Evolutionary conservation across 2,113 vertebrate species (phyloP).

Genomic region (Haemorhous mexicanus): DNA sequence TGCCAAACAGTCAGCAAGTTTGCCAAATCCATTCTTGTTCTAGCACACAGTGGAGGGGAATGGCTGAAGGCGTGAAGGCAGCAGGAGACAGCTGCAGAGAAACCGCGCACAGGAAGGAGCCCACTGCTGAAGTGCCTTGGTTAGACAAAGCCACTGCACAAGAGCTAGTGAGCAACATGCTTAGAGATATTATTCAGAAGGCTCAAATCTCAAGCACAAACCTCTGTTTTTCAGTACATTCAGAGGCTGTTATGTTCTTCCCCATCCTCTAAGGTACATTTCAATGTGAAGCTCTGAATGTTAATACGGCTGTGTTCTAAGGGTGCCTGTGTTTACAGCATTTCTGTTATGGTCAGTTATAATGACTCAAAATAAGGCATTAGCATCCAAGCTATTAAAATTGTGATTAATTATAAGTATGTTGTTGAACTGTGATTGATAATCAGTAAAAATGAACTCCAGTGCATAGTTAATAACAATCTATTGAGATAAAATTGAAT

Average conservation of each 20-base stretch:
- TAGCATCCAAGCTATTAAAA: not conserved
- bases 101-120: accelerated
- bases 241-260: not conserved
- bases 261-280: not conserved
- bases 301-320: not conserved
- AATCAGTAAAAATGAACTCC: not conserved
- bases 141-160: not conserved
- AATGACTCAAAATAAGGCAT: not conserved
- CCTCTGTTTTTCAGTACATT: not conserved
- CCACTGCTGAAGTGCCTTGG: not conserved
- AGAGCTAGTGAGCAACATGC: not conserved
- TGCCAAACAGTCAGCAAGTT: not conserved
- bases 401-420: not conserved
- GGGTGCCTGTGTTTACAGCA: not conserved
- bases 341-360: not conserved
- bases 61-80: not conserved
- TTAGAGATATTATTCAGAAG: not conserved
- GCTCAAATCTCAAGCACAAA: not conserved
- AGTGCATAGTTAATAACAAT: not conserved
- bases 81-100: not conserved
- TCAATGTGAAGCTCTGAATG: not conserved
- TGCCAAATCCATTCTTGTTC: not conserved
- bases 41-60: accelerated
- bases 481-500: not conserved
- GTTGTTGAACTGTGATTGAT: not conserved